These are phyloP conservation scores for Pseudocheirus occidentalis DNA, from an alignment of 2,797 vertebrate species.

Conservation along the genomic window DNA sequence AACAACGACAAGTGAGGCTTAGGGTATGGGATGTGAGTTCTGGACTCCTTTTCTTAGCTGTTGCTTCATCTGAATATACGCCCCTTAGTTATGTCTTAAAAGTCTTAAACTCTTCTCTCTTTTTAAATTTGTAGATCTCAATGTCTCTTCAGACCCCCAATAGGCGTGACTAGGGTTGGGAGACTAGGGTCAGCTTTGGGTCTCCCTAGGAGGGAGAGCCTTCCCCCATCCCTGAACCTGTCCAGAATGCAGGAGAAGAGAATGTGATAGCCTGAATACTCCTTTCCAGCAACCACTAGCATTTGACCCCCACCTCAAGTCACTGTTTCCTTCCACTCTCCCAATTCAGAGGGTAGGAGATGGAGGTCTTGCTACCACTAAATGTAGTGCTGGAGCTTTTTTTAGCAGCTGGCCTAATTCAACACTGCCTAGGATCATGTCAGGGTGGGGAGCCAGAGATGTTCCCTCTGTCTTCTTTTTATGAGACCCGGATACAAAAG, in stretches of 20 bases:
- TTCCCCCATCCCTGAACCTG: not conserved
- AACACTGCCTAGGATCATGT: not conserved
- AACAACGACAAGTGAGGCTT: not conserved
- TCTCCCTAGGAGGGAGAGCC: not conserved
- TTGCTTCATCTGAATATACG: not conserved
- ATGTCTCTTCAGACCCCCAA: not conserved
- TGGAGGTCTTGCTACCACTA: not conserved
- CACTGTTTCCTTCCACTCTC: not conserved
- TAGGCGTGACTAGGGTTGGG: not conserved
- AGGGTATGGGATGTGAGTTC: not conserved
- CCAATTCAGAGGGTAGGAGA: not conserved
- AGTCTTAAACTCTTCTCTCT: not conserved
- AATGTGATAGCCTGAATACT: not conserved
- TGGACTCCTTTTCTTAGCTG: not conserved
- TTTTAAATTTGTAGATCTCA: not conserved
- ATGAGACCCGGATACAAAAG: not conserved
- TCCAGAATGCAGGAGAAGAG: not conserved
- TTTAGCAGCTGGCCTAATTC: not conserved
- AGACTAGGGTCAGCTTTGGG: not conserved
- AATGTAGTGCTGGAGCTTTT: not conserved
- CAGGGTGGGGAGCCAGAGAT: too few species aligned
- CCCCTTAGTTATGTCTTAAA: not conserved
- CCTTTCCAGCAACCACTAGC: not conserved
- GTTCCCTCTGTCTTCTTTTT: conserved; percentile 1
- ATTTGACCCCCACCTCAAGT: not conserved